A percentile compares a stretch with the other conserved stretches of the same genome.
Evolutionary conservation across 2,888 invertebrate species (phyloP).

Genomic region (Drosophila tripunctata): DNA sequence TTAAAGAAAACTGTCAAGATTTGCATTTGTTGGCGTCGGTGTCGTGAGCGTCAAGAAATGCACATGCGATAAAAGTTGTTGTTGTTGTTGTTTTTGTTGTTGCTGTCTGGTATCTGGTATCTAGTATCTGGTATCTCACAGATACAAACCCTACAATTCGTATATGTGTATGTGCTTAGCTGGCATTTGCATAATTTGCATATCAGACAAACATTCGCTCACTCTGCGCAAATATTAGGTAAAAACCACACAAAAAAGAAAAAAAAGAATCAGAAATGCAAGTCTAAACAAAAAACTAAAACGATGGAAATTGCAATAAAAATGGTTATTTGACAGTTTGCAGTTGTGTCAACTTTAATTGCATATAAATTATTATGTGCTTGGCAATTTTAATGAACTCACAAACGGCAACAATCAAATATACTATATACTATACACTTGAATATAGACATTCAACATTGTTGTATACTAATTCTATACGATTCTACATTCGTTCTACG

Average conservation of each 20-base stretch:
- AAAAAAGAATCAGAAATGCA: conserved; percentile 20
- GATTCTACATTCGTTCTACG: conserved; percentile 18
- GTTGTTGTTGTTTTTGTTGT: conserved; percentile 13
- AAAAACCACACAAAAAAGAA: conserved; percentile 1
- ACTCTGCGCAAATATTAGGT: conserved; percentile 34
- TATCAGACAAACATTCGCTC: conserved; percentile 47
- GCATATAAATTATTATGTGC: conserved; percentile 52
- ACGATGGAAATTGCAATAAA: conserved; percentile 31
- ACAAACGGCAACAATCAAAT: conserved; percentile 38
- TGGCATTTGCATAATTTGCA: conserved; percentile 70
- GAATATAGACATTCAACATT: not conserved
- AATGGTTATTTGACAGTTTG: conserved; percentile 45
- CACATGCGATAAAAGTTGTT: conserved; percentile 66
- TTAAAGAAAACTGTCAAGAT: conserved; percentile 76
- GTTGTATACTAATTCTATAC: conserved; percentile 1
- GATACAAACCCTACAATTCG: conserved; percentile 34
- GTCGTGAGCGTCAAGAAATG: conserved; percentile 66
- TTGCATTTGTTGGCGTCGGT: conserved; percentile 63
- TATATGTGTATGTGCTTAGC: conserved; percentile 27
- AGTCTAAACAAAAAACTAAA: conserved; percentile 23
- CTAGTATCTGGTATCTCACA: conserved; percentile 52
- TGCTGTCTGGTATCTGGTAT: conserved; percentile 42
- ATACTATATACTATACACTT: conserved; percentile 6
- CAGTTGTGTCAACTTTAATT: conserved; percentile 49
- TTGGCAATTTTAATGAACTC: conserved; percentile 60